Base-by-base conservation (phyloP, 2,888 invertebrate species). In the Pseudococcus jackbeardsleyi region DNA sequence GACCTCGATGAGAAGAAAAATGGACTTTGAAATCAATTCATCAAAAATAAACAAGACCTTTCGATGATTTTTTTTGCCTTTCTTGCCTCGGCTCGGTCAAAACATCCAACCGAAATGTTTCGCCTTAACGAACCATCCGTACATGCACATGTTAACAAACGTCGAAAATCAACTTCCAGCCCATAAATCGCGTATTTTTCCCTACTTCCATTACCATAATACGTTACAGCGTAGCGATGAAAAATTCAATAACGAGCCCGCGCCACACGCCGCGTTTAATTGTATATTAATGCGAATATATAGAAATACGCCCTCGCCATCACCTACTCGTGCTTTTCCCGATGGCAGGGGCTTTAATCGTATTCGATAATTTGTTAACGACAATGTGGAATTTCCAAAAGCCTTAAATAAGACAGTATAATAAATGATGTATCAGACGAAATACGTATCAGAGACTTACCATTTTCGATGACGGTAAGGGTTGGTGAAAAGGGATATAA, bases 41-140 rank as follows among this genome's bases (percentile, higher is more conserved):
- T 82, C 79, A 82, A 82, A 82, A 82, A 82, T 82, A 82, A 82
- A n/a, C n/a, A n/a, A 82, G 79, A 82, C 79, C 79, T 82, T 82
- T 82, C 79, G 33, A 82, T 46, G 79, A 46, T 46, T 82, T 82
- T 82, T 46, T 82, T 46, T 39, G 12, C 17, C 8, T 33, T 33
- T 33, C 26, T 12, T 64, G 3, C 8, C 64, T 9, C 22, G 22
- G 19, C 64, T 6, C 77, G 79, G 79, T 46, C 46, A 82, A 22
- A 54, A 77, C 39, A 82, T 82, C 39, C 11, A 79, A 77, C 17
- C n/a, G 46, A 82, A 46, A 82, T 46, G 42, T 42, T 46, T 82
- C 79, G 42, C 46, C 12, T 46, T 82, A 46, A 82, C 79, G 46
- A 82, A 82, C n/a, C 46, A 42, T 42, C 6, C 42, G 9, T 42